Base-by-base conservation (phyloP, 2,113 vertebrate genomes). In the Ornithorhynchus anatinus region DNA sequence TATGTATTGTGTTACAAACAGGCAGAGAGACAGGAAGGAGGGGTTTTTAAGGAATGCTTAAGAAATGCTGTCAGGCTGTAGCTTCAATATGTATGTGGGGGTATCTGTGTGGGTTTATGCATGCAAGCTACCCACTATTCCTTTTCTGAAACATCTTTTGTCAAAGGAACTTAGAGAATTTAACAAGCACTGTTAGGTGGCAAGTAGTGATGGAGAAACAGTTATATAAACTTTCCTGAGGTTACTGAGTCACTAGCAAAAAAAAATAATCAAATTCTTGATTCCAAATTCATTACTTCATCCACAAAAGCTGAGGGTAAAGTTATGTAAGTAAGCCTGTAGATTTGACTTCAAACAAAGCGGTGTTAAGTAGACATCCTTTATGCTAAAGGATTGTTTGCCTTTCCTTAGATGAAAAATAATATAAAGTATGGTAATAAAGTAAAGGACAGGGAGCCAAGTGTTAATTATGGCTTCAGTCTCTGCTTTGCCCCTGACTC, bases 61-160 rank as follows among this genome's bases (percentile, higher is more conserved):
- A 33, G 58, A 19, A 19, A 62, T 69, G 69, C 42, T 67, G 70
- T 51, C 17, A 59, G 38, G 36, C 31, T 56, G 76, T 45, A 25
- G 32, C 44, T 60, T 66, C 35, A 43, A 32, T 60, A 45, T 10
- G 47, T n/a, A 20, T 15, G 5, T 45, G n/a, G 17, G 36, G 16
- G 31, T 25, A 54, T 65, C 27, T 59, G 0, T 47, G 40, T 58
- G 51, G 27, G 3, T 33, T 33, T 59, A 0, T 70, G 35, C 31
- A 32, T 33, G 47, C 31, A 75, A 23, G 29, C 69, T 40, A 29
- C 35, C 44, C 5, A 16, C 45, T 48, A 0, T 22, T 54, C 63
- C 42, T 37, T 59, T 36, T 29, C 25, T 29, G 15, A 27, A 50
- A 17, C 10, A 29, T 29, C 25, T 50, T n/a, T 27, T 17, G 47